Conservation (phyloP, 2,797 vertebrate species). For the Miichthys miiuy region DNA sequence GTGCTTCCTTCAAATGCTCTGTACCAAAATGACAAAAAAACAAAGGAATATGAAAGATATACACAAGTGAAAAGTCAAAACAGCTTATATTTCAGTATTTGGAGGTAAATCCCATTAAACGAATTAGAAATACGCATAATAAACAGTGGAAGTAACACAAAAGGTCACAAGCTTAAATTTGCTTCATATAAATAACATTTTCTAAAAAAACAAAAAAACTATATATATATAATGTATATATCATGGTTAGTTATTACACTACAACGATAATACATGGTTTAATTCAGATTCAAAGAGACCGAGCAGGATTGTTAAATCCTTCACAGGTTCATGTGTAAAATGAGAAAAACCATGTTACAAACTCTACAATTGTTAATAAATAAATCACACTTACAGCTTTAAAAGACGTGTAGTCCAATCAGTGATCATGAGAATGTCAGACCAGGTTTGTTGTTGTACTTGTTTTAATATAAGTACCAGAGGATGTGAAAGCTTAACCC, state of each 20-base stretch:
- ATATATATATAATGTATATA: neutral
- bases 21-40: neutral
- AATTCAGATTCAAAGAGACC: neutral
- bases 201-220: neutral
- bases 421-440: too few relatives aligned
- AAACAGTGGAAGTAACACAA: neutral
- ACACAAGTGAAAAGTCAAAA: neutral
- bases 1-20: constrained; percentile 1
- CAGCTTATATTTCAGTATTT: neutral
- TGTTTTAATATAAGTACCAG: neutral
- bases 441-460: neutral
- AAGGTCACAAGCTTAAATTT: neutral
- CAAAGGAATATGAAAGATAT: neutral
- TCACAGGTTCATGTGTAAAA: neutral
- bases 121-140: neutral
- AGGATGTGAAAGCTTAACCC: neutral
- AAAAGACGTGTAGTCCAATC: neutral
- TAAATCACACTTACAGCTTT: constrained; percentile 3
- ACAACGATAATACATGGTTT: neutral
- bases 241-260: neutral
- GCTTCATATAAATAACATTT: neutral
- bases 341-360: neutral
- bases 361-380: neutral
- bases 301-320: neutral
- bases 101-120: neutral